Base-by-base conservation (phyloP, 2,797 vertebrate species). In the Siniperca scherzeri region DNA sequence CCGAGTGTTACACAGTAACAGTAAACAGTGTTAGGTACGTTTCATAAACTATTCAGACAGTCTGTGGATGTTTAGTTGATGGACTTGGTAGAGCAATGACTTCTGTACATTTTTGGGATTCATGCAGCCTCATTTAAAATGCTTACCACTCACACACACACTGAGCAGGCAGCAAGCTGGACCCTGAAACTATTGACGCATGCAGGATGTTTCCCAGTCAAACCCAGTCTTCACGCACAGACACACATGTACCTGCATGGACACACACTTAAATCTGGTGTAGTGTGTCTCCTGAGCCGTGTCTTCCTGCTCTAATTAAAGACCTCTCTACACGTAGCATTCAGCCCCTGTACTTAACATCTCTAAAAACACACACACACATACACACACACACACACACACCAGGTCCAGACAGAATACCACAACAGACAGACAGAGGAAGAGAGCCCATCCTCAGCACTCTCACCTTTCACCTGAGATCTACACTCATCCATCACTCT, bases 301-400 rank as follows among this genome's bases (percentile, higher is more conserved):
- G 88, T 93, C 93, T 96, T 96, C 94, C 95, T 95, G 92, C 90
- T 92, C 71, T 96, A 96, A 96, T 96, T 95, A 96, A 94, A 96
- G 95, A 93, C 92, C 87, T 80, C 89, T 87, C 81, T 57, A 66
- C 83, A 83, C 67, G 66, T 81, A 82, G 89, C 77, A 84, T 82
- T 83, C 84, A 86, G 74, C 86, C 93, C 93, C 96, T 96, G 92
- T 96, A 96, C 82, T 96, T 96, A 96, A 91, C 91, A 89, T 74
- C 61, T 81, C n/a, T 62, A 61, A 40, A 83, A 72, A 83, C 74
- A 70, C 74, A 80, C 62, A 74, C 76, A 74, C 78, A 80, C 40
- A 69, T 74, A 67, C 52, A 44, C 25, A 67, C 52, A 69, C 48
- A 57, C 21, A 71, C 30, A 67, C 21, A 65, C 46, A 61, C 16